phyloP scores from a whole-genome alignment of 2,888 invertebrate genomes.

The Cenopis cana region DNA sequence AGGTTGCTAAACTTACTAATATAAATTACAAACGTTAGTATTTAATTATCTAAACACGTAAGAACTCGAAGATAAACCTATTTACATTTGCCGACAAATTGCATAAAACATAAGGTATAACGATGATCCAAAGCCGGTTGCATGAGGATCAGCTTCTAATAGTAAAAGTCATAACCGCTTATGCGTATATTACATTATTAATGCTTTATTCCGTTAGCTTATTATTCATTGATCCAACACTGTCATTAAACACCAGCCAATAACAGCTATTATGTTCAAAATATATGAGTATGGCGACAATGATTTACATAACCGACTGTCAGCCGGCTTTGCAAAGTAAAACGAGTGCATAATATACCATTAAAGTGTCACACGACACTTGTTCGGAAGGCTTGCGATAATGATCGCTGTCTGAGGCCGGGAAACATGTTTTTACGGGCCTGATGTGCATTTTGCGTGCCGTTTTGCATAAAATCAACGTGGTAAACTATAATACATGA shows the following conservation, averaged over 20 bases:
- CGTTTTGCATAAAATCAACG: slow-evolving; percentile 2
- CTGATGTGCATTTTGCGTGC: slow-evolving; percentile 11
- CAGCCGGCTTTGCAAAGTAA: slow-evolving; percentile 34
- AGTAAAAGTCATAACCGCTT: slow-evolving; percentile 1
- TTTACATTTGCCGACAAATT: slow-evolving; percentile 8
- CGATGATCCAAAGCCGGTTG: slow-evolving; percentile 9
- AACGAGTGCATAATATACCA: slow-evolving; percentile 37
- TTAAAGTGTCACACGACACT: slow-evolving; percentile 42
- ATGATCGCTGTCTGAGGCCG: slow-evolving; percentile 19
- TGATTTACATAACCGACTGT: slow-evolving; percentile 40
- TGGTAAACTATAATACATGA: no score
- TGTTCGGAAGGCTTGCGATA: slow-evolving; percentile 32
- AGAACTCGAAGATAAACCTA: neutral
- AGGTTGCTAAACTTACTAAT: no score
- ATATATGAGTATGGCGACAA: slow-evolving; percentile 21
- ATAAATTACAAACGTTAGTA: neutral
- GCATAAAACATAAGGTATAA: slow-evolving; percentile 13
- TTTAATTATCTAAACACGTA: neutral
- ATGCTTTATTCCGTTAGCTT: neutral
- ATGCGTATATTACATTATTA: neutral
- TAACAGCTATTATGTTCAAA: slow-evolving; percentile 24
- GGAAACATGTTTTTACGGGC: slow-evolving; percentile 22
- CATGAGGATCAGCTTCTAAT: neutral
- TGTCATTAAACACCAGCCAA: slow-evolving; percentile 23
- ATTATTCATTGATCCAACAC: slow-evolving; percentile 14